These are phyloP conservation scores for Enteromius fasciolatus DNA, from an alignment of 2,797 vertebrate genomes.

Conservation along the genomic window DNA sequence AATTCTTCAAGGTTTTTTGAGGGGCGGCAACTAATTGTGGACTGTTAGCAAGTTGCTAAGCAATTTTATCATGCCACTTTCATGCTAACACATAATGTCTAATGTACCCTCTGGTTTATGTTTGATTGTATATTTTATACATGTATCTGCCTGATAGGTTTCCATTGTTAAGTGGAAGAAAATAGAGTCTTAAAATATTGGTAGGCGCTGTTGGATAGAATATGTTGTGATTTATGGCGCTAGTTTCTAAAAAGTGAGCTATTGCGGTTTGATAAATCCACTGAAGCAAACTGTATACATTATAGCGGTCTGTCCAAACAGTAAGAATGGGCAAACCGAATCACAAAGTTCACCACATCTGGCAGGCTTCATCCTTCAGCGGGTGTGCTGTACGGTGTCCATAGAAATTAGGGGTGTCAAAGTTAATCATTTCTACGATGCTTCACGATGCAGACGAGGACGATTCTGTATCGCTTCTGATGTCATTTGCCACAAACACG, in stretches of 20 bases:
- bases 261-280: conserved; percentile 17
- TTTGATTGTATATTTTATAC: not conserved
- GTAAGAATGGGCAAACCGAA: conserved; percentile 22
- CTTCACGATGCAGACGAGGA: too few species aligned
- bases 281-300: conserved; percentile 9
- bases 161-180: not conserved
- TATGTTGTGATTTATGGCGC: not conserved
- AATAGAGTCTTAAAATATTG: not conserved
- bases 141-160: not conserved
- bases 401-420: too few species aligned
- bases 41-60: not conserved
- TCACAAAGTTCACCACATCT: conserved; percentile 33
- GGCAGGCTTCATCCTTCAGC: conserved; percentile 12
- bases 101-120: not conserved
- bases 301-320: conserved; percentile 15
- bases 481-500: too few species aligned
- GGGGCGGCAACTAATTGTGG: not conserved
- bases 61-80: not conserved
- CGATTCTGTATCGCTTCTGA: too few species aligned
- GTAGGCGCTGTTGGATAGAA: not conserved
- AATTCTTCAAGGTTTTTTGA: not conserved
- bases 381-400: conserved; percentile 25
- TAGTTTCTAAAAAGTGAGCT: conserved; percentile 21
- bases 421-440: too few species aligned
- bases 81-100: not conserved